Conservation (phyloP, 1,140 invertebrate species). For the Neodiprion virginianus region DNA sequence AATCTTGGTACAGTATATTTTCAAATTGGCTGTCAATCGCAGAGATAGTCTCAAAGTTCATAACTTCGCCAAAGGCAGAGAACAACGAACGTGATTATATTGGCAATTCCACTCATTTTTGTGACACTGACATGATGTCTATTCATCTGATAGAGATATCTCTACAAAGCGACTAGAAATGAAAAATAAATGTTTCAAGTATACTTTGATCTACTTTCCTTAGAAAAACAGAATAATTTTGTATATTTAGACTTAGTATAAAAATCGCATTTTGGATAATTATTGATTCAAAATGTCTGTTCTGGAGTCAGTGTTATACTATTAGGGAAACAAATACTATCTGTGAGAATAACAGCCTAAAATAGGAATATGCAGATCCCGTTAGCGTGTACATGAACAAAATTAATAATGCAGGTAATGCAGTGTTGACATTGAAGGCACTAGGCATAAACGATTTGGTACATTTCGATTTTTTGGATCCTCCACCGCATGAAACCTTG, state of each 20-base stretch:
- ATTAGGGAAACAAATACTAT: too few species aligned
- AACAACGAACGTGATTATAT: too few species aligned
- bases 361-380: too few species aligned
- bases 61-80: too few species aligned
- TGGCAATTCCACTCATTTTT: too few species aligned
- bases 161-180: too few species aligned
- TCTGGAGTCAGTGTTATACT: background rate
- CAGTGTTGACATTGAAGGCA: slow-evolving; percentile 95
- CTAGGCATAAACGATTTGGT: slow-evolving; percentile 97
- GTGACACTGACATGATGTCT: too few species aligned
- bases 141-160: too few species aligned
- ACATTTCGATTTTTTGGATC: slow-evolving; percentile 99
- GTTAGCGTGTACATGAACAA: background rate
- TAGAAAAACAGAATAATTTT: background rate
- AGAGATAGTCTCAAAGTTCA: too few species aligned
- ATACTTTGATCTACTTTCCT: background rate
- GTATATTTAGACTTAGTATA: background rate
- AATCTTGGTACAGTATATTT: slow-evolving; percentile 73
- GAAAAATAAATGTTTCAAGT: too few species aligned
- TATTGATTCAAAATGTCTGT: too few species aligned
- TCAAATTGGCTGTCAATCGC: background rate
- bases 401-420: slow-evolving; percentile 71
- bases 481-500: slow-evolving; percentile 96
- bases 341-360: too few species aligned
- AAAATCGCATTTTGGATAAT: background rate